Evolutionary conservation across 1,140 invertebrate species (phyloP).

Genomic region (Drosophila pruinosa): DNA sequence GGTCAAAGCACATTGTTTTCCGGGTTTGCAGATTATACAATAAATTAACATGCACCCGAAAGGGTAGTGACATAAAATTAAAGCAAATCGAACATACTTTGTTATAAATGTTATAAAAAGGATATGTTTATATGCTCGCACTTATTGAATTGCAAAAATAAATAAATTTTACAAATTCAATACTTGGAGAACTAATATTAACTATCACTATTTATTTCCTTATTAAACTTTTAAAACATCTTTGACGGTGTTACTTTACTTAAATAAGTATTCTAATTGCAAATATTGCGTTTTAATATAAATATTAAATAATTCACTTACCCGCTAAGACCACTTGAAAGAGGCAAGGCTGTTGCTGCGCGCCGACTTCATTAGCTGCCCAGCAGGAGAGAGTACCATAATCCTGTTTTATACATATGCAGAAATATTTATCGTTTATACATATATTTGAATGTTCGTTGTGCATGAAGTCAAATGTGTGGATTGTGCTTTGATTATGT

Average conservation of each 20-base stretch:
- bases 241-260: too few species aligned
- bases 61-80: background rate
- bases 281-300: background rate
- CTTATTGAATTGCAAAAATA: too few species aligned
- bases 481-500: slow-evolving; percentile 23
- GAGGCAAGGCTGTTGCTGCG: slow-evolving; percentile 89
- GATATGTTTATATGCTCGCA: too few species aligned
- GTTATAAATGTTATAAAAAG: too few species aligned
- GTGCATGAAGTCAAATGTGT: too few species aligned
- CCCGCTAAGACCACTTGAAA: slow-evolving; percentile 91
- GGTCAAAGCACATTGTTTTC: slow-evolving; percentile 19
- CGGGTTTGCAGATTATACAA: slow-evolving; percentile 36
- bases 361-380: slow-evolving; percentile 90
- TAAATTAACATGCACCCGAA: slow-evolving; percentile 50
- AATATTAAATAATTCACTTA: slow-evolving; percentile 74
- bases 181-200: too few species aligned
- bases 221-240: too few species aligned
- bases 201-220: too few species aligned
- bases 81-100: background rate
- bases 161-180: too few species aligned
- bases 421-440: background rate
- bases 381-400: slow-evolving; percentile 91
- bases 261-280: too few species aligned
- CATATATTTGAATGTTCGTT: too few species aligned
- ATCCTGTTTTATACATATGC: slow-evolving; percentile 83